Evolutionary conservation across 2,113 vertebrate species (phyloP).

Genomic region (Siniperca knerii): DNA sequence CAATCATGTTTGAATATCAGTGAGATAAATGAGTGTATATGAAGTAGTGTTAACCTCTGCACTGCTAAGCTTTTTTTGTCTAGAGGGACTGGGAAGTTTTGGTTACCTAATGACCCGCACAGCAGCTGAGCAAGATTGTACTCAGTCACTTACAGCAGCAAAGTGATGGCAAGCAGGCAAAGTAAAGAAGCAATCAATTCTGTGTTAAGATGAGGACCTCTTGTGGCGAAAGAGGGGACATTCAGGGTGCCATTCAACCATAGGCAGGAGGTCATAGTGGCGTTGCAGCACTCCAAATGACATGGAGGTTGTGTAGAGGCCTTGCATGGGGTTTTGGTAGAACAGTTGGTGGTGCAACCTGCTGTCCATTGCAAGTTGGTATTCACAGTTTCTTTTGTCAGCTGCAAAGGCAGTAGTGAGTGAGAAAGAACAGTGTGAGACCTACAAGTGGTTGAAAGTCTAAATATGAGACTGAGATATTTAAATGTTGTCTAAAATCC

Average conservation of each 20-base stretch:
- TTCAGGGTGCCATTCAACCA: slow-evolving; percentile 83
- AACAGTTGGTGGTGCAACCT: slow-evolving; percentile 82
- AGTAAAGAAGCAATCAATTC: slow-evolving; percentile 58
- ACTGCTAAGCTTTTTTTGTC: slow-evolving; percentile 23
- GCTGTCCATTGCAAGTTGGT: slow-evolving; percentile 64
- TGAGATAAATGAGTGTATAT: slow-evolving; percentile 22
- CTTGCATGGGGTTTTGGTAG: slow-evolving; percentile 62
- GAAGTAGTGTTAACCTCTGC: slow-evolving; percentile 13
- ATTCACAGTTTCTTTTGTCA: slow-evolving; percentile 74
- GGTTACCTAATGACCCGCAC: slow-evolving; percentile 6
- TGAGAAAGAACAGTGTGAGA: not conserved
- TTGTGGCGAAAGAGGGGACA: slow-evolving; percentile 63
- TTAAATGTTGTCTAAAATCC: not conserved
- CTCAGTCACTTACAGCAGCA: slow-evolving; percentile 39
- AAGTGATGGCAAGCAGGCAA: slow-evolving; percentile 51
- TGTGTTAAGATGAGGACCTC: slow-evolving; percentile 29
- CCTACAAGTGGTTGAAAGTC: not conserved
- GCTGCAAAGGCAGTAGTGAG: slow-evolving; percentile 70
- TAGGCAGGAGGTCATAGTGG: slow-evolving; percentile 83
- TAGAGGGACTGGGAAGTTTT: slow-evolving; percentile 5
- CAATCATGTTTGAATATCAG: slow-evolving; percentile 31
- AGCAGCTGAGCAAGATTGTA: slow-evolving; percentile 2
- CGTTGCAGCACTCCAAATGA: slow-evolving; percentile 86
- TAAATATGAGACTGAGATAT: not conserved
- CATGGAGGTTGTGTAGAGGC: slow-evolving; percentile 59